These are phyloP conservation scores for Hyposmocoma kahamanoa DNA, from an alignment of 1,140 invertebrate species.

Conservation along the genomic window DNA sequence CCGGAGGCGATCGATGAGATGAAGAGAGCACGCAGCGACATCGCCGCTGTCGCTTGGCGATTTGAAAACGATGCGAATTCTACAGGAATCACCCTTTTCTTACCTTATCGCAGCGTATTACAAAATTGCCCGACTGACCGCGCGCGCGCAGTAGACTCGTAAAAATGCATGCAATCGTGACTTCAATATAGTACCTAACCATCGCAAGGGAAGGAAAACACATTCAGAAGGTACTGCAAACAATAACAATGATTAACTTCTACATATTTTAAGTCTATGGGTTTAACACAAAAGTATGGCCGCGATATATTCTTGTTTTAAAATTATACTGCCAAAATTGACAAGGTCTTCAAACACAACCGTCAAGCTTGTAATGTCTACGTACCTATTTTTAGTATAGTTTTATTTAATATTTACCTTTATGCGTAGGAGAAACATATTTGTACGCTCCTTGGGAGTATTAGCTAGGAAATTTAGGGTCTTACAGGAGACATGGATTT, in stretches of 20 bases:
- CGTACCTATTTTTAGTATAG: slow-evolving; percentile 20
- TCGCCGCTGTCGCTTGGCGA: too few relatives aligned
- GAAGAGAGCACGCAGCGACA: too few relatives aligned
- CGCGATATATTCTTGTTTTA: not conserved
- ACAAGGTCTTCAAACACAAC: not conserved
- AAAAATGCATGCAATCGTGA: too few relatives aligned
- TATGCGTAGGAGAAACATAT: slow-evolving; percentile 49
- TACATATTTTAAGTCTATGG: not conserved
- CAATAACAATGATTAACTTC: not conserved
- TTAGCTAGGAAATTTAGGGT: slow-evolving; percentile 49
- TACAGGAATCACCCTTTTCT: too few relatives aligned
- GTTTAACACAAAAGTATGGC: not conserved
- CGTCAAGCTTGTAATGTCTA: not conserved
- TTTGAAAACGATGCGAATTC: too few relatives aligned
- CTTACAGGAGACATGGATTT: slow-evolving; percentile 50
- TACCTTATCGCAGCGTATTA: too few relatives aligned
- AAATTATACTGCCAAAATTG: slow-evolving; percentile 6
- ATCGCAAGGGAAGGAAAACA: too few relatives aligned
- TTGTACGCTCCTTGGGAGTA: slow-evolving; percentile 36
- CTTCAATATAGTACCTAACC: too few relatives aligned
- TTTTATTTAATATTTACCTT: slow-evolving; percentile 34
- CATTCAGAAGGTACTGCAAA: not conserved
- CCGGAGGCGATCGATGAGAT: too few relatives aligned
- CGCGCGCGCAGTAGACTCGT: too few relatives aligned
- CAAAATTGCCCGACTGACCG: too few relatives aligned